phyloP scores from a whole-genome alignment of 2,113 vertebrate species.

The Ibidorhyncha struthersii region DNA sequence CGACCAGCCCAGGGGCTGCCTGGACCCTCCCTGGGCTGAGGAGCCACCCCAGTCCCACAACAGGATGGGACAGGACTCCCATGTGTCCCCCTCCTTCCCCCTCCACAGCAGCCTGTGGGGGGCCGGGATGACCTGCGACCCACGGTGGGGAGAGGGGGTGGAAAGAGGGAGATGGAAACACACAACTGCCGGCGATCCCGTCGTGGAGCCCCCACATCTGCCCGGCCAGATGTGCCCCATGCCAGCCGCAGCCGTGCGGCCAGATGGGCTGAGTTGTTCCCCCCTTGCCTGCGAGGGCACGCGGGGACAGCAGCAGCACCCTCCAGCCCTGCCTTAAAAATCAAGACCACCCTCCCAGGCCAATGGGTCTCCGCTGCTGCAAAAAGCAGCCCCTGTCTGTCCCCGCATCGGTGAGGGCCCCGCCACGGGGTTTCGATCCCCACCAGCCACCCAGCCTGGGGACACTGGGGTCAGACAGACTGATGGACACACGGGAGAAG shows the following conservation, averaged over 20 bases:
- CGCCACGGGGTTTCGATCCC: accelerated
- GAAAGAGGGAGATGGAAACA: background rate
- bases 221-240: background rate
- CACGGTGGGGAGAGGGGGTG: accelerated
- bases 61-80: accelerated
- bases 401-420: background rate
- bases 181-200: background rate
- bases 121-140: accelerated
- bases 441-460: accelerated
- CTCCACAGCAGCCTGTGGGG: accelerated
- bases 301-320: background rate
- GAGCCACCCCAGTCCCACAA: background rate
- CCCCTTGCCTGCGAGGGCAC: accelerated
- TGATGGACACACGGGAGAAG: accelerated
- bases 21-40: background rate
- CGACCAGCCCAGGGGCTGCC: accelerated
- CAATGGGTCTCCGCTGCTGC: background rate
- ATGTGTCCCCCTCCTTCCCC: background rate
- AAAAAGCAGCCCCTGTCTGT: background rate
- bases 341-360: background rate
- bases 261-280: background rate
- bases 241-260: accelerated
- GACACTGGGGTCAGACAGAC: background rate
- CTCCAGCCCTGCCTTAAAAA: background rate
- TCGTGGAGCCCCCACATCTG: background rate